Evolutionary conservation across 2,888 invertebrate species (phyloP).

Genomic region (Cactoblastis cactorum): DNA sequence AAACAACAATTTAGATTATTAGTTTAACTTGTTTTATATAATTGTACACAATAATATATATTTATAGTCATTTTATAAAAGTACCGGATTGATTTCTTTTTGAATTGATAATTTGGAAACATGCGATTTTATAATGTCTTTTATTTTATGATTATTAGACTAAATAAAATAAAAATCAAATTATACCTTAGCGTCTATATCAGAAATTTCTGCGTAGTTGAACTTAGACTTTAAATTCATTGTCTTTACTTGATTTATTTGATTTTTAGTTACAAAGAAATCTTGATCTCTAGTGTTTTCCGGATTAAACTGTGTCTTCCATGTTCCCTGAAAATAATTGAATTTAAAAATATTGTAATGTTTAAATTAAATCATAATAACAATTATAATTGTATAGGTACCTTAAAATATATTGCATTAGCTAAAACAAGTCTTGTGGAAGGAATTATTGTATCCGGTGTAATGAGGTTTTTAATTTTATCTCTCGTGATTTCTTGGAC

Average conservation of each 20-base stretch:
- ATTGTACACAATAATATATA: neutral
- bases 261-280: constrained; percentile 20
- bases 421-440: constrained; percentile 37
- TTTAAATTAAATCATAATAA: no score
- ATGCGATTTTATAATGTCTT: no score
- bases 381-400: constrained; percentile 24
- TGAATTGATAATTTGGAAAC: no score
- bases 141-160: no score
- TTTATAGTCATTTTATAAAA: no score
- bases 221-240: constrained; percentile 24
- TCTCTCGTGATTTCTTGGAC: constrained; percentile 36
- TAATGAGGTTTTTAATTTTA: constrained; percentile 37
- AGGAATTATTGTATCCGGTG: constrained; percentile 25
- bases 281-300: constrained; percentile 19
- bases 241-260: constrained; percentile 20
- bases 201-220: constrained; percentile 19
- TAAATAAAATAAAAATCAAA: neutral
- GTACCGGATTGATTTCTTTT: no score
- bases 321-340: constrained; percentile 24
- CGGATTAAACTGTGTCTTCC: constrained; percentile 23
- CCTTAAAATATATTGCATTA: constrained; percentile 49
- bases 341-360: neutral
- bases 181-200: constrained; percentile 19
- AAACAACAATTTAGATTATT: neutral
- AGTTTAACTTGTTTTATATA: no score